These are phyloP conservation scores for Ctenosaura bakeri DNA, from an alignment of 2,797 vertebrate genomes.

Conservation along the genomic window DNA sequence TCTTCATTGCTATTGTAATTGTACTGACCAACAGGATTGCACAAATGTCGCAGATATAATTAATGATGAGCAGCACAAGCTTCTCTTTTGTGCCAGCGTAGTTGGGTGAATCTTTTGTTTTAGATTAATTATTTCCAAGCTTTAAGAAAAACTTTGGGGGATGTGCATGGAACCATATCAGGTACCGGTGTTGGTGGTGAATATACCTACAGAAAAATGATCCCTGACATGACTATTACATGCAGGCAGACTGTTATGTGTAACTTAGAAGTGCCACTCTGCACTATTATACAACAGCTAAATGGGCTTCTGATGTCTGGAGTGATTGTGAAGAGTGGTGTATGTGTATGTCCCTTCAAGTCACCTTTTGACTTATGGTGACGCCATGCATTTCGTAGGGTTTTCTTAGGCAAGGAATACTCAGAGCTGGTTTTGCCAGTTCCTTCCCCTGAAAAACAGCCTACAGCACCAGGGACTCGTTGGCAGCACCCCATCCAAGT, in stretches of 20 bases:
- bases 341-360: too few species aligned
- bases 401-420: too few species aligned
- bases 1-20: neutral
- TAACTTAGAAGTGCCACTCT: neutral
- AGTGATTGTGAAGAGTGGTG: neutral
- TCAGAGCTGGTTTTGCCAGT: too few species aligned
- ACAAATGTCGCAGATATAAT: neutral
- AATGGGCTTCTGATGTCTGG: neutral
- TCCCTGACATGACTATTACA: neutral
- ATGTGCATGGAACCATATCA: neutral
- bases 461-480: too few species aligned
- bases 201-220: neutral
- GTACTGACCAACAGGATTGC: neutral
- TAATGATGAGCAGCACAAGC: neutral
- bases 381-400: too few species aligned
- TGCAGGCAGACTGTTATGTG: neutral
- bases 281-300: neutral
- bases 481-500: too few species aligned
- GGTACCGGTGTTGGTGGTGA: too few species aligned
- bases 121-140: neutral
- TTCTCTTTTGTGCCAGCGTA: neutral
- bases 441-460: too few species aligned
- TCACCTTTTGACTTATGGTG: too few species aligned
- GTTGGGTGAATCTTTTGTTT: neutral
- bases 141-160: neutral